These are phyloP conservation scores for Pelobates fuscus DNA, from an alignment of 2,113 vertebrate species.

Conservation along the genomic window DNA sequence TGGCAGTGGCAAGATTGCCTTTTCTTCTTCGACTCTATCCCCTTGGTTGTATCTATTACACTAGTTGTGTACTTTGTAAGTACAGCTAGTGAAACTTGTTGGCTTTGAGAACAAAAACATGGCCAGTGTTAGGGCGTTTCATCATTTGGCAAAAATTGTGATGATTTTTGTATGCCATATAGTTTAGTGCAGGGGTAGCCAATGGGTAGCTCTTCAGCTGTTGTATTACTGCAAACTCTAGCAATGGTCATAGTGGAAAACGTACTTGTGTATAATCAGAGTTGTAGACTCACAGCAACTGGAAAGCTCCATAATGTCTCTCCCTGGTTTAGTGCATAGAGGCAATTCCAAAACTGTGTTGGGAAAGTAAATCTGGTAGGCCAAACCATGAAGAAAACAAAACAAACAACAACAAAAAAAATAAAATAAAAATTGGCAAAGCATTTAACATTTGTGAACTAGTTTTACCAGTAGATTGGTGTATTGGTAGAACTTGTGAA, in stretches of 20 bases:
- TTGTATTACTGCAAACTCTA: no score
- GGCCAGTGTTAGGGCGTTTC: conserved; percentile 67
- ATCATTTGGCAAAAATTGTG: conserved; percentile 50
- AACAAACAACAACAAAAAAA: conserved; percentile 50
- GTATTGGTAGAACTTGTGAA: conserved; percentile 82
- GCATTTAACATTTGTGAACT: conserved; percentile 74
- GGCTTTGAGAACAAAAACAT: conserved; percentile 66
- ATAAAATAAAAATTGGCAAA: conserved; percentile 57
- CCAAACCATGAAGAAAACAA: not conserved
- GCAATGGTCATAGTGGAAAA: no score
- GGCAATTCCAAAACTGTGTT: conserved; percentile 66
- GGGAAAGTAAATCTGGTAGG: not conserved
- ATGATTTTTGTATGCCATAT: conserved; percentile 55
- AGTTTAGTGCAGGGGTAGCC: conserved; percentile 28
- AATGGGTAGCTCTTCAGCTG: no score
- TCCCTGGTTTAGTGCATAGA: conserved; percentile 55
- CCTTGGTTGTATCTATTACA: conserved; percentile 61
- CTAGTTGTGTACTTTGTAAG: conserved; percentile 72
- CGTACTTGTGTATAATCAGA: no score
- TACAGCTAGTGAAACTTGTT: conserved; percentile 65
- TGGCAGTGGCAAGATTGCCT: conserved; percentile 69
- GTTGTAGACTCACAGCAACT: no score
- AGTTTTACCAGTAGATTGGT: conserved; percentile 82
- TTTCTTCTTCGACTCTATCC: conserved; percentile 54
- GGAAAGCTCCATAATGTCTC: no score